phyloP scores from a whole-genome alignment of 1,140 invertebrate genomes.

The Triops longicaudatus region DNA sequence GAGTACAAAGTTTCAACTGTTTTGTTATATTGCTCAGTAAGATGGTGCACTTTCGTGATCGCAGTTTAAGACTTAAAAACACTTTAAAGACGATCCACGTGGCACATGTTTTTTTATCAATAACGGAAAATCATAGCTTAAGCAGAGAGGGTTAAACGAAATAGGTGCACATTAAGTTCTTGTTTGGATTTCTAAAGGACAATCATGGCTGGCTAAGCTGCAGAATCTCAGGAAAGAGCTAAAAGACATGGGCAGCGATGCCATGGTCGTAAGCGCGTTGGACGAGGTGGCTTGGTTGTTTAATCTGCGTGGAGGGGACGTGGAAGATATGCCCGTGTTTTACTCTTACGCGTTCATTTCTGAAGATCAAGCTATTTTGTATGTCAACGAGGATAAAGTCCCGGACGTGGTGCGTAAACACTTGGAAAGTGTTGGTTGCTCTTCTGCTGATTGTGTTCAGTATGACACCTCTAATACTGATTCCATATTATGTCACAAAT shows the following conservation, averaged over 20 bases:
- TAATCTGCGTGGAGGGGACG: slow-evolving; percentile 86
- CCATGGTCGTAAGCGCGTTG: slow-evolving; percentile 74
- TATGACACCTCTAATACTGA: slow-evolving; percentile 27
- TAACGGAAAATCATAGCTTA: too few species aligned
- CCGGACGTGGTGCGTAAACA: slow-evolving; percentile 36
- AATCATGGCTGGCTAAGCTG: slow-evolving; percentile 64
- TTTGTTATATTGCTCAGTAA: too few species aligned
- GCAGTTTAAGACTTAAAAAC: too few species aligned
- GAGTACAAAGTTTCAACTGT: too few species aligned
- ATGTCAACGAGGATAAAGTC: slow-evolving; percentile 42
- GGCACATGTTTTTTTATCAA: too few species aligned
- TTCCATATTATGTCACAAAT: neutral
- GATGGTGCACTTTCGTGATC: too few species aligned
- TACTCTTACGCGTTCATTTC: slow-evolving; percentile 68
- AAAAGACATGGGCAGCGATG: slow-evolving; percentile 54
- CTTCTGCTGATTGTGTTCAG: slow-evolving; percentile 24
- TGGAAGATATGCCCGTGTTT: slow-evolving; percentile 77
- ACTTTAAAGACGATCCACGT: too few species aligned
- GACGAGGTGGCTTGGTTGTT: slow-evolving; percentile 91
- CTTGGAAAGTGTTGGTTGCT: slow-evolving; percentile 32
- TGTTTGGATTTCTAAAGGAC: slow-evolving; percentile 43
- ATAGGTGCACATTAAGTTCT: too few species aligned
- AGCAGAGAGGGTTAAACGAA: too few species aligned
- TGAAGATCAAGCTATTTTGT: slow-evolving; percentile 40
- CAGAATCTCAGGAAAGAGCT: slow-evolving; percentile 56